phyloP scores from a whole-genome alignment of 2,797 vertebrate species.

The Schizopygopsis pylzovi region DNA sequence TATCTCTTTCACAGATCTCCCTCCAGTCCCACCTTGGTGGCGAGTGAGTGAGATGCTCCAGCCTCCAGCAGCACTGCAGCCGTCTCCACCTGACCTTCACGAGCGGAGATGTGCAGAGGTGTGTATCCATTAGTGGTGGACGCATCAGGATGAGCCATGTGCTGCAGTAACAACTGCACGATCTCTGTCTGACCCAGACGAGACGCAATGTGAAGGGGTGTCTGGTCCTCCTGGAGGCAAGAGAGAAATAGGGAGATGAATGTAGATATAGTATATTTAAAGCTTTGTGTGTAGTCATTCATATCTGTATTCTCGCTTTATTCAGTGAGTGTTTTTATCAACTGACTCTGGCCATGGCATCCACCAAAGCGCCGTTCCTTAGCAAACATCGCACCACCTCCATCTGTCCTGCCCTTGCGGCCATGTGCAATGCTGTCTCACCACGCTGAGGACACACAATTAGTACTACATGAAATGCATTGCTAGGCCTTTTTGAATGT shows the following conservation, averaged over 20 bases:
- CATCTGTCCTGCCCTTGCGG: slow-evolving; percentile 93
- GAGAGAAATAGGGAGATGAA: background rate
- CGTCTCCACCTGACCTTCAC: slow-evolving; percentile 93
- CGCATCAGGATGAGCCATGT: slow-evolving; percentile 95
- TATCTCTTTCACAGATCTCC: background rate
- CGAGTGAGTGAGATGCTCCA: slow-evolving; percentile 90
- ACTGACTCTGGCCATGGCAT: slow-evolving; percentile 94
- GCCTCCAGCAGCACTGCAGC: slow-evolving; percentile 92
- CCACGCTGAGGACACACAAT: slow-evolving; percentile 80
- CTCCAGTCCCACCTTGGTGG: slow-evolving; percentile 86
- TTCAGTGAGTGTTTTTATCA: background rate
- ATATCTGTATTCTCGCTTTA: background rate
- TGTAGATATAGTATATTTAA: background rate
- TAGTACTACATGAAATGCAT: background rate
- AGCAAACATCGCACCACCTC: slow-evolving; percentile 96
- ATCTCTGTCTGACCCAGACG: slow-evolving; percentile 97
- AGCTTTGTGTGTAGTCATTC: background rate
- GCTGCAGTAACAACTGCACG: slow-evolving; percentile 92
- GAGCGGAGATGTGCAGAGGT: slow-evolving; percentile 93
- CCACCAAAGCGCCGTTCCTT: slow-evolving; percentile 93
- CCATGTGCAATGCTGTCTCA: slow-evolving; percentile 97
- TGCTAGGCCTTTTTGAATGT: background rate
- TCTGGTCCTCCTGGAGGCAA: slow-evolving; percentile 91
- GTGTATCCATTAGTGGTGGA: slow-evolving; percentile 95
- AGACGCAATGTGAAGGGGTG: slow-evolving; percentile 94